phyloP scores from a whole-genome alignment of 2,797 vertebrate species.

The Xyrichtys novacula region DNA sequence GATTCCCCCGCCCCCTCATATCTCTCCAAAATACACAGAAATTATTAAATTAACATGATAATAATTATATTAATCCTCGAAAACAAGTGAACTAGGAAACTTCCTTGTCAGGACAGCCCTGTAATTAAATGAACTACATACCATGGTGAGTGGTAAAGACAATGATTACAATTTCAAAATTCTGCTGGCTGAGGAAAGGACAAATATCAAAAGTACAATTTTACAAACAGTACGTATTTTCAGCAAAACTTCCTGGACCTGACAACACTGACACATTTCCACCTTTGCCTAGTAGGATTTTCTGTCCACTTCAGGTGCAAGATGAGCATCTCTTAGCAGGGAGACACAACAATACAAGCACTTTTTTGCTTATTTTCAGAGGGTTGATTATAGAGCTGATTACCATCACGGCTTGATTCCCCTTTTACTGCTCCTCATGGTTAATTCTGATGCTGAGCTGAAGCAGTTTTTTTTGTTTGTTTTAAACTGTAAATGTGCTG shows the following conservation, averaged over 20 bases:
- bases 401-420: neutral
- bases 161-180: too few relatives aligned
- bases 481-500: neutral
- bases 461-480: neutral
- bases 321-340: conserved; percentile 48
- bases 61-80: too few relatives aligned
- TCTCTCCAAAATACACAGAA: too few relatives aligned
- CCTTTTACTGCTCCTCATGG: conserved; percentile 8
- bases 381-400: conserved; percentile 10
- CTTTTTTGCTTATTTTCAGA: conserved; percentile 46
- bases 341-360: conserved; percentile 39
- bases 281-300: conserved; percentile 22
- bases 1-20: too few relatives aligned
- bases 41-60: too few relatives aligned
- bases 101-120: too few relatives aligned
- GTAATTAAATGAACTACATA: too few relatives aligned
- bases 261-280: conserved; percentile 4
- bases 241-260: neutral
- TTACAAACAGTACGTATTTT: neutral
- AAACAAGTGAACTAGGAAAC: too few relatives aligned
- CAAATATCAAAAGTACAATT: too few relatives aligned
- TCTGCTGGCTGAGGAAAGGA: too few relatives aligned
- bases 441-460: neutral
- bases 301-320: conserved; percentile 20
- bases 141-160: too few relatives aligned